Percentiles rank a stretch among this genome's conserved stretches.
phyloP scores from a whole-genome alignment of 1,140 invertebrate genomes.

The Drosophila nebulosa region DNA sequence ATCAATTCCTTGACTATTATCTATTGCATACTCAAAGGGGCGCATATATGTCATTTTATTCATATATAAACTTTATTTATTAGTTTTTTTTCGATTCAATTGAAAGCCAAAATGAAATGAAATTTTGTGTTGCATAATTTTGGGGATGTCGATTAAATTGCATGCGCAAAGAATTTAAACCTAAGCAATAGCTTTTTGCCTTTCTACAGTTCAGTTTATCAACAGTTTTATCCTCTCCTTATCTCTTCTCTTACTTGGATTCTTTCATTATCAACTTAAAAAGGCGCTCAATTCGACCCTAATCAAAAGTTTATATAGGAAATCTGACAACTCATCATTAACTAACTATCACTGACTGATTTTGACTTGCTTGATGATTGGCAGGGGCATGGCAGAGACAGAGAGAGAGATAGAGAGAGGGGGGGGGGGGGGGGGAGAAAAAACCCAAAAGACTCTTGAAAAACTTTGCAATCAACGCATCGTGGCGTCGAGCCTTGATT shows the following conservation, averaged over 20 bases:
- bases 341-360: not conserved
- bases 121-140: not conserved
- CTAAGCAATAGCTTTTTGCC: not conserved
- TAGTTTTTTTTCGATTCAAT: too few relatives aligned
- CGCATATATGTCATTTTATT: too few relatives aligned
- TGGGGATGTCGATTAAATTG: not conserved
- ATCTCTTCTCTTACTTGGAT: too few relatives aligned
- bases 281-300: too few relatives aligned
- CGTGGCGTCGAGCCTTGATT: conserved; percentile 50
- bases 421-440: too few relatives aligned
- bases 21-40: too few relatives aligned
- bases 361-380: not conserved
- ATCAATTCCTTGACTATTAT: too few relatives aligned
- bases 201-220: not conserved
- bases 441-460: conserved; percentile 58
- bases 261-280: too few relatives aligned
- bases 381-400: not conserved
- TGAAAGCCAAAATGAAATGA: too few relatives aligned
- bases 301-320: not conserved
- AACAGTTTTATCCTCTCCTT: not conserved
- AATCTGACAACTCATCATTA: not conserved
- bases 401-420: too few relatives aligned
- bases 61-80: too few relatives aligned
- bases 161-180: too few relatives aligned
- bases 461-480: conserved; percentile 75